phyloP scores from a whole-genome alignment of 92 coral and sea anemone genomes.

The Epizoanthus ramosus region DNA sequence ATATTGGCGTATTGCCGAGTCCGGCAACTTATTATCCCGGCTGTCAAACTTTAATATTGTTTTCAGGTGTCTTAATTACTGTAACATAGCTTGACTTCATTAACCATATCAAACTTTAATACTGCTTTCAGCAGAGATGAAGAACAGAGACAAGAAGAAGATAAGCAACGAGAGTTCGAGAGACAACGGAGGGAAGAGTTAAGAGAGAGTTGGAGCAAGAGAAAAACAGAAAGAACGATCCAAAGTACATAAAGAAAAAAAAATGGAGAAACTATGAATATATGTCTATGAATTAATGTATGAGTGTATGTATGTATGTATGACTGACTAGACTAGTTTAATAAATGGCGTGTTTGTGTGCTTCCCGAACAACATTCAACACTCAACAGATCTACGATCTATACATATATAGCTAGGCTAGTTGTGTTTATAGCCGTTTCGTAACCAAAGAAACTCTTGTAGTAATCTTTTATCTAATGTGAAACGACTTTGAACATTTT shows the following conservation, averaged over 20 bases:
- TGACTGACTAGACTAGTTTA: not conserved
- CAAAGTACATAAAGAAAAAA: not conserved
- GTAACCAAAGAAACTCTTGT: not conserved
- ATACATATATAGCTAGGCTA: not conserved
- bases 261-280: not conserved
- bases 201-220: conserved; percentile 3
- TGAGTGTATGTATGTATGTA: not conserved
- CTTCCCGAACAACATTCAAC: not conserved
- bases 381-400: not conserved
- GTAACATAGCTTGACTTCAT: not conserved
- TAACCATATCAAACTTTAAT: not conserved
- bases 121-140: not conserved
- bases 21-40: no score
- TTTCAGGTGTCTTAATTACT: not conserved
- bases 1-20: no score
- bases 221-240: not conserved
- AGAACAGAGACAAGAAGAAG: not conserved
- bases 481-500: not conserved
- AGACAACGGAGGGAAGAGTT: not conserved
- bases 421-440: not conserved
- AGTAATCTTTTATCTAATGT: not conserved
- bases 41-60: not conserved
- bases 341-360: not conserved
- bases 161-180: not conserved
- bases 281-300: not conserved